A percentile compares a stretch with the other conserved stretches of the same genome.
These are phyloP conservation scores for Catharus bicknelli DNA, from an alignment of 2,113 vertebrate species.

Conservation along the genomic window DNA sequence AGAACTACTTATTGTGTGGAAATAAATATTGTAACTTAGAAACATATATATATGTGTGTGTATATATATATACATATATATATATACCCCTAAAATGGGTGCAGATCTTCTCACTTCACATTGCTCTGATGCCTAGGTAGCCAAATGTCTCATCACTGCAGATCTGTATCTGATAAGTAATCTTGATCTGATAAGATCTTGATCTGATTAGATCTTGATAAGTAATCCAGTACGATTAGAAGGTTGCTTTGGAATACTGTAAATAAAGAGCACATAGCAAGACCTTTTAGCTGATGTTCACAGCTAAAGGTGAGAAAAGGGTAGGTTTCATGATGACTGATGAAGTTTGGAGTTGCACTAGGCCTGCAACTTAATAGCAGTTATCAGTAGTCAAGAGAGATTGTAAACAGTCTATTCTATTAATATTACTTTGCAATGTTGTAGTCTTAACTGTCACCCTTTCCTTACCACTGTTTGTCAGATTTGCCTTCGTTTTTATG, in stretches of 20 bases:
- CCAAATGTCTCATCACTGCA: background rate
- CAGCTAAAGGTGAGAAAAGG: slow-evolving; percentile 20
- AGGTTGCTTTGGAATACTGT: background rate
- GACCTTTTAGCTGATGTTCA: background rate
- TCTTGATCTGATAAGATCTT: too few species aligned
- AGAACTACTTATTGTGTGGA: background rate
- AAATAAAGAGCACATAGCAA: background rate
- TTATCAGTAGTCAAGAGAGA: background rate
- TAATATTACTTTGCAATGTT: background rate
- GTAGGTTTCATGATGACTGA: background rate
- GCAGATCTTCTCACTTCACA: background rate
- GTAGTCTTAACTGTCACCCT: background rate
- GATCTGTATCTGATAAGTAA: background rate
- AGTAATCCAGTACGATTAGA: background rate
- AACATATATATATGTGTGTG: background rate
- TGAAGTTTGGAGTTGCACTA: background rate
- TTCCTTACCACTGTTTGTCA: background rate
- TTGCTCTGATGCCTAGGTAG: background rate
- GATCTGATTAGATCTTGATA: background rate
- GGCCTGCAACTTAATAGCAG: background rate
- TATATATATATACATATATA: background rate
- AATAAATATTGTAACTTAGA: background rate
- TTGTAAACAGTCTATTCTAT: background rate
- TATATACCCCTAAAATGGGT: background rate
- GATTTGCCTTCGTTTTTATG: background rate